Base-by-base conservation (phyloP, 2,113 vertebrate genomes). In the Zeus faber region DNA sequence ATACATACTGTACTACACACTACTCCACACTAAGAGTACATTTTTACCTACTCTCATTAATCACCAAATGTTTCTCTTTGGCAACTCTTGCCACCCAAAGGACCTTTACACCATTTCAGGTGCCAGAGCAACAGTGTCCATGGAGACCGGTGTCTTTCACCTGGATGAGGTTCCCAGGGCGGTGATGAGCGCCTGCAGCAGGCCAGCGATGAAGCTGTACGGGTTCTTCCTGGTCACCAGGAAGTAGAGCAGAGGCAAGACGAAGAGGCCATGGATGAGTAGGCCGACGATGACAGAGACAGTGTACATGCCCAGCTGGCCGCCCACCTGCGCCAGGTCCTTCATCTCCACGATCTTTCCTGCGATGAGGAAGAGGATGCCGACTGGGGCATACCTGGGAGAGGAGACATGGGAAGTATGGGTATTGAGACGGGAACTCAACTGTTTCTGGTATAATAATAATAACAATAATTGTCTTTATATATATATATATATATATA, bases 281-380 rank as follows among this genome's bases (percentile, higher is more conserved):
- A 99, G 91, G 10, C 96, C 96, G 21, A 95, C 89, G 1, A 95
- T 93, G 68, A 99, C 97, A 0, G 93, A 92, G 60, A 96, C 77
- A 0, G 92, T 98, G 85, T 98, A 98, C 95, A 99, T 95, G 43
- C 94, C 97, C 65, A 98, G 85, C 84, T 98, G 96, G 31, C 94
- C 89, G 5, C 97, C 95, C 72, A 98, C 85, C 78, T 94, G 91
- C 0, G 89, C 91, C 44, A 97, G 79, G 67, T 98, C 89, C 68
- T 96, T 93, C 96, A 99, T 98, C 79, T 99, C 96, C 63, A 98
- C 83, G 31, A 99, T 96, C 80, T 98, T 98, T 18, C 94, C 96
- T n/a, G 95, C 92, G 21, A 97, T 96, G 71, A 98, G 88, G 84
- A 98, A 99, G 63, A 98, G 78, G 78, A 99, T 99, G 3, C 96